A percentile compares a stretch with the other conserved stretches of the same genome.
phyloP scores from a whole-genome alignment of 2,797 vertebrate species.

The Graptemys geographica region DNA sequence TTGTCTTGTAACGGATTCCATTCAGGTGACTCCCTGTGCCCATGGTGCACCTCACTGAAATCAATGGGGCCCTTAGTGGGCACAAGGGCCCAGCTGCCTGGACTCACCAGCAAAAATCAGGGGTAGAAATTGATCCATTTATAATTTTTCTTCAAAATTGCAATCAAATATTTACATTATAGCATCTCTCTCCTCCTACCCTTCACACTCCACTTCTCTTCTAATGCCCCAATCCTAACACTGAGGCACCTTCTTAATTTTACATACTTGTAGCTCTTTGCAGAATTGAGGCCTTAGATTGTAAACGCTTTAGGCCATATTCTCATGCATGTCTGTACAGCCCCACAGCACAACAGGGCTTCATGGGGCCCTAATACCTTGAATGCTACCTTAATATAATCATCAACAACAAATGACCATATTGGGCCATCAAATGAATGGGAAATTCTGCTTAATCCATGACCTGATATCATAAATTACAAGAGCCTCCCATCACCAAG shows the following conservation, averaged over 20 bases:
- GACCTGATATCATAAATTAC: neutral
- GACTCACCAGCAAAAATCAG: neutral
- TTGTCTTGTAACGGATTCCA: neutral
- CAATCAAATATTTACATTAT: no score
- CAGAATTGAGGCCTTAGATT: neutral
- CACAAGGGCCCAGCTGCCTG: neutral
- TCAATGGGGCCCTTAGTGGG: neutral
- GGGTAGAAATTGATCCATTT: neutral
- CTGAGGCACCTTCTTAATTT: neutral
- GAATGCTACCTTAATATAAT: neutral
- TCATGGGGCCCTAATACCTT: neutral
- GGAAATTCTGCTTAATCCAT: neutral
- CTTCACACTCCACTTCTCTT: neutral
- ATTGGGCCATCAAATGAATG: neutral
- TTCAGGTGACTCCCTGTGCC: neutral
- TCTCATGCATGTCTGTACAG: neutral
- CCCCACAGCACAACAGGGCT: rapidly evolving
- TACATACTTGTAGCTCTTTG: neutral
- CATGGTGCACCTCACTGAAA: neutral
- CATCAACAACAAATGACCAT: neutral
- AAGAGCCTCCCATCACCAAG: neutral
- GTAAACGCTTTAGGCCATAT: neutral
- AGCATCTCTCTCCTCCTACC: neutral
- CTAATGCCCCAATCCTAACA: neutral
- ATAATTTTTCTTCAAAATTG: neutral